These are phyloP conservation scores for Parapristionchus giblindavisi DNA, from an alignment of 2,888 invertebrate species.

Conservation along the genomic window DNA sequence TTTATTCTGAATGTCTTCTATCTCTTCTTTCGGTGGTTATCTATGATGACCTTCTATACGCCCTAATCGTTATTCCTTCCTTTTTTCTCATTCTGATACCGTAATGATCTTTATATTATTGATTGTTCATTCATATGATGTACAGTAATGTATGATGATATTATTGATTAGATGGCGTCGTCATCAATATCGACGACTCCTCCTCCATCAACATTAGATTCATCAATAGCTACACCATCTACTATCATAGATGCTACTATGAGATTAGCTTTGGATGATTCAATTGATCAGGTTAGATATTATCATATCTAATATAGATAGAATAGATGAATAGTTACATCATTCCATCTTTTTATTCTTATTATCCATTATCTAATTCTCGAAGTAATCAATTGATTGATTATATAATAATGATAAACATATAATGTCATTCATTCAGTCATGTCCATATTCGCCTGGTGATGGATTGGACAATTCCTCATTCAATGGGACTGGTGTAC, in stretches of 20 bases:
- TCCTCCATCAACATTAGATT: constrained; percentile 25
- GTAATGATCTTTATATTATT: neutral
- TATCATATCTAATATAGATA: neutral
- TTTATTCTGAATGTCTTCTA: neutral
- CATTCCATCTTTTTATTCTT: too few species aligned
- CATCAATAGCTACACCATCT: constrained; percentile 19
- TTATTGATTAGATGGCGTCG: neutral
- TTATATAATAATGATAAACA: neutral
- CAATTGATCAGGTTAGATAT: neutral
- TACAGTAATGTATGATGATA: neutral
- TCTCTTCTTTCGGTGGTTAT: neutral
- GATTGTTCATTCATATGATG: neutral
- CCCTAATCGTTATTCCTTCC: neutral
- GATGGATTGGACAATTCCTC: constrained; percentile 12
- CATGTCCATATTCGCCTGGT: constrained; percentile 10
- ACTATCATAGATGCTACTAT: constrained; percentile 33
- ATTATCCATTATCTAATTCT: too few species aligned
- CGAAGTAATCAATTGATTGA: too few species aligned
- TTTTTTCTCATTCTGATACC: neutral
- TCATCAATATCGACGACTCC: constrained; percentile 29
- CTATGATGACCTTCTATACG: neutral
- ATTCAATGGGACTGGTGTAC: constrained; percentile 21
- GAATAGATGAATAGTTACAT: neutral
- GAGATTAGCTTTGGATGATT: constrained; percentile 16
- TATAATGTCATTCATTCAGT: constrained; percentile 13